These are phyloP conservation scores for Drosophila sechellia DNA, from an alignment of 1,140 invertebrate species.

Conservation along the genomic window DNA sequence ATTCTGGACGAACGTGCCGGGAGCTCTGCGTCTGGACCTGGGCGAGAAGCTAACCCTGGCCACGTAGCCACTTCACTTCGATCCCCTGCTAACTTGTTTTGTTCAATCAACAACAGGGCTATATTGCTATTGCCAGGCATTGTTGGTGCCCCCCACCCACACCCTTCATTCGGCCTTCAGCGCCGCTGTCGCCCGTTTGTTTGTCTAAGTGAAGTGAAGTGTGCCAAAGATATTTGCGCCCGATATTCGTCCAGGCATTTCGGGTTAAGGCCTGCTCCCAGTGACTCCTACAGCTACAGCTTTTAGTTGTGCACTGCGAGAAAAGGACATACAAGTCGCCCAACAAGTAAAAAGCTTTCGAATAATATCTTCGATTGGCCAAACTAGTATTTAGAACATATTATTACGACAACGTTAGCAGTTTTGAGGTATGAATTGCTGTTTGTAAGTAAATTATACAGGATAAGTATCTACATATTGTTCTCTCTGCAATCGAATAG, in stretches of 20 bases:
- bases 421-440: too few relatives aligned
- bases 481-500: neutral
- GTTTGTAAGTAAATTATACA: too few relatives aligned
- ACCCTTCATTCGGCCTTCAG: neutral
- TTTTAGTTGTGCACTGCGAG: slow-evolving; percentile 6
- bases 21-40: neutral
- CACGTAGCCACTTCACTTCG: slow-evolving; percentile 54
- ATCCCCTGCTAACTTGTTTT: slow-evolving; percentile 59
- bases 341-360: neutral
- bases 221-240: slow-evolving; percentile 73
- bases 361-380: neutral
- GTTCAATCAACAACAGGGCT: slow-evolving; percentile 79
- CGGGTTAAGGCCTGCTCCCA: slow-evolving; percentile 39
- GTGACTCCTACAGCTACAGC: neutral
- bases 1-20: slow-evolving; percentile 47
- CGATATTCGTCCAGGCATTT: slow-evolving; percentile 67
- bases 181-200: slow-evolving; percentile 48
- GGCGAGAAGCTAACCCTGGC: slow-evolving; percentile 36
- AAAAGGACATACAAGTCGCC: neutral
- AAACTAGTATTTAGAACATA: too few relatives aligned
- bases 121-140: slow-evolving; percentile 38
- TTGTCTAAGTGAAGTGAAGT: slow-evolving; percentile 77
- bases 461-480: neutral
- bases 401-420: too few relatives aligned
- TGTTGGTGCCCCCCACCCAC: slow-evolving; percentile 3